Percentiles rank a stretch among this genome's conserved stretches.
Evolutionary conservation across 1,140 invertebrate genomes (phyloP).

Genomic region (Ips typographus): DNA sequence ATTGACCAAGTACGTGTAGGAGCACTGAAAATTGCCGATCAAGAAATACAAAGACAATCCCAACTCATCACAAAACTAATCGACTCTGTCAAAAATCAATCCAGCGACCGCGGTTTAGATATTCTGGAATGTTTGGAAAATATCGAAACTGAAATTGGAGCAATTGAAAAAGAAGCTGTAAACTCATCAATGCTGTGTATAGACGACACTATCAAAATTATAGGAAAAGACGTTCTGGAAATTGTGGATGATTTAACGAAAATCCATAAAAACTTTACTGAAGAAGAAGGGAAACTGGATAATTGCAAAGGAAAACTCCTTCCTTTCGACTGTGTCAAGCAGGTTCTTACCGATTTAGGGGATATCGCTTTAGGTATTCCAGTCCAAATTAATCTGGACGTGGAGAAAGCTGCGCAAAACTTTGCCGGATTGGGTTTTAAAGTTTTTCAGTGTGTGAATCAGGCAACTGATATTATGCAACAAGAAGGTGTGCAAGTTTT

Average conservation of each 20-base stretch:
- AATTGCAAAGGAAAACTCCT: neutral
- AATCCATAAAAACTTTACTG: neutral
- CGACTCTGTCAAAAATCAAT: neutral
- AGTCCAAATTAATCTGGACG: neutral
- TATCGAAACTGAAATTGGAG: neutral
- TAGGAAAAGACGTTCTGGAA: neutral
- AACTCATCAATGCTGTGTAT: neutral
- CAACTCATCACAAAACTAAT: neutral
- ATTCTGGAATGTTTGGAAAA: slow-evolving; percentile 1
- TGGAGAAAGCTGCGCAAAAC: neutral
- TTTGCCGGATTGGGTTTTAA: neutral
- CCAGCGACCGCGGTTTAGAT: neutral
- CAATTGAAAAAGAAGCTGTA: slow-evolving; percentile 3
- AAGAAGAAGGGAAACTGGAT: neutral
- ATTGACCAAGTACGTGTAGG: neutral
- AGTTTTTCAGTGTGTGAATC: neutral
- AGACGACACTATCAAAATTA: neutral
- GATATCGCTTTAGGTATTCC: neutral
- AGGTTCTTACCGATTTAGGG: neutral
- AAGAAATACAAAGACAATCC: neutral
- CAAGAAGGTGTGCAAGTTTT: neutral
- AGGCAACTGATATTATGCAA: neutral
- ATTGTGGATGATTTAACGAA: neutral
- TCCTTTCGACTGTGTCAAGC: slow-evolving; percentile 1
- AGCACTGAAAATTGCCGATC: neutral